Evolutionary conservation across 2,113 vertebrate species (phyloP), one percentile per base, ranked within the genome.

Genomic region (Syngnathus typhle): DNA sequence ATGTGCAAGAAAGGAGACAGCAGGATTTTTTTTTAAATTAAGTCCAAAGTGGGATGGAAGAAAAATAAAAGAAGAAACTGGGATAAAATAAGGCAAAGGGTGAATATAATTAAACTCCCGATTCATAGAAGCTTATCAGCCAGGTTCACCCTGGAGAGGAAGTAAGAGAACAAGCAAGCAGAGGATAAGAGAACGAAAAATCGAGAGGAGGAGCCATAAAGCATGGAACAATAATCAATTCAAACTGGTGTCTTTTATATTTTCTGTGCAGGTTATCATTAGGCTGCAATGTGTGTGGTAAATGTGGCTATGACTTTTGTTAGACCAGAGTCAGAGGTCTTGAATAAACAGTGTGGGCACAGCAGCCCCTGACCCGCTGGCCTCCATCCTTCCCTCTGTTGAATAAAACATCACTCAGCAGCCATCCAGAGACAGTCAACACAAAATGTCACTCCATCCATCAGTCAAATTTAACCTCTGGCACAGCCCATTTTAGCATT

Each of bases 341-440:
- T 76, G 70, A 23, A 70, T 46, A 64, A 73, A 68, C 41, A 60
- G 15, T 60, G 51, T 78, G 73, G 67, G 67, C 68, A 65, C 60
- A 65, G 21, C 63, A 67, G 63, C 46, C 37, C 44, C 39, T 70
- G 62, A 62, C 61, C 74, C 61, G 49, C 44, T 41, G 44, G 37
- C 62, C 71, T 65, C 67, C 18, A 38, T 67, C 47, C 59, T 70
- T 73, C 54, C 67, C 54, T 69, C 77, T 79, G 62, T 79, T 86
- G 74, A 84, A 84, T 89, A 87, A 88, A 83, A 87, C 82, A 87
- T 88, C 59, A 68, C 10, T 60, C 44, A 58, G 64, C 67, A 49
- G 37, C 19, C 43, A 85, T 88, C 84, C 51, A 83, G 78, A 78
- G 46, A 60, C 39, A n/a, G 67, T 72, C 52, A 60, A 43, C 41